Base-by-base conservation (phyloP, 2,113 vertebrate species). In the Pithys albifrons region DNA sequence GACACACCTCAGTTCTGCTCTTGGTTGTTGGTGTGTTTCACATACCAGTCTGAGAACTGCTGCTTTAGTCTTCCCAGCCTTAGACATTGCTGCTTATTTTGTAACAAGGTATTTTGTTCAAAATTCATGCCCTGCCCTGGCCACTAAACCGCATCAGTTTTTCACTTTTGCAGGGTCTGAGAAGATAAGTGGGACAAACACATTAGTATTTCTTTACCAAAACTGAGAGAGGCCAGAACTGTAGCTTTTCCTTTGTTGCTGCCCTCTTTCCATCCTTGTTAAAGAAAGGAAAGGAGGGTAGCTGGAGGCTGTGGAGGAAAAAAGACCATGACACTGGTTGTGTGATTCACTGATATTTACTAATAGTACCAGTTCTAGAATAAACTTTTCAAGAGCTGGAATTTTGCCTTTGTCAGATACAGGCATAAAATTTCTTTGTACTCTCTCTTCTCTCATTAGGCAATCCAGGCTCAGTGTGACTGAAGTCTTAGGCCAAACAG, bases 401-500 rank as follows among this genome's bases (percentile, higher is more conserved):
- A 43, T 76, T 84, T 66, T 82, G 19, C 64, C 41, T 86, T 57
- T 86, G 33, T 69, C 49, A 49, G n/a, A 59, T 29, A 28, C 20
- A 37, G 41, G 4, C 48, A 35, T 80, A 61, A 93, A 77, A 59
- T 45, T 28, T 29, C 33, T 80, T 77, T 72, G 41, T 39, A 4
- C 51, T 85, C 48, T 94, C 49, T 72, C 17, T 85, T 81, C 37
- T 86, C 55, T 91, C 6, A 0, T 85, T 67, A 98, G 98, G 97
- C 96, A 96, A n/a, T 88, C 96, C 91, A 97, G 89, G 35, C 92
- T 98, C 51, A 66, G 31, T 15, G n/a, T 97, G 77, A 97, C 88
- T 33, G 95, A 98, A 64, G 28, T 91, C 46, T 85, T 97, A 71
- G 83, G 67, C 41, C 65, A 97, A 67, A 93, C 35, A 7, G 97